Base-by-base conservation (phyloP, 2,113 vertebrate genomes). In the Rhadina sibilatrix region DNA sequence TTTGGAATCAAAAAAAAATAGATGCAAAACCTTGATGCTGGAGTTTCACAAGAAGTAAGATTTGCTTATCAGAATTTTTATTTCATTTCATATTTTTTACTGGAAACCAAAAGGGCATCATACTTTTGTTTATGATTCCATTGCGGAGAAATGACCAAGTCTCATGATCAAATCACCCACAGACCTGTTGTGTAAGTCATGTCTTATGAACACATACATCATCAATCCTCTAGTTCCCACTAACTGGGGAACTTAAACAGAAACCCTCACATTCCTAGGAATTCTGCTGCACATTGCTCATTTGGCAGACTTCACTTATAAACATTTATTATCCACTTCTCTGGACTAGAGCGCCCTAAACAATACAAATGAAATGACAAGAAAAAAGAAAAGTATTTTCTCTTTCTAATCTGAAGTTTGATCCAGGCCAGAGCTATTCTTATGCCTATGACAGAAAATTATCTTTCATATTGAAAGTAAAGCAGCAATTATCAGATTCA, bases 21-120 rank as follows among this genome's bases (percentile, higher is more conserved):
- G 0, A 2, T 59, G 27, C 23, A 80, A 66, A 69, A 57, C 2
- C 5, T 17, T 4, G 3, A 70, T 30, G 20, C 13, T 56, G 19
- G 10, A 68, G 30, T 54, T 94, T 46, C 56, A 42, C 5, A 59
- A 33, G 38, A 50, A 60, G 23, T 50, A 19, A 23, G 5, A 5
- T 53, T 66, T 77, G 7, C 20, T 56, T 78, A 30, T 22, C 2
- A 11, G 37, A 1, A 20, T 61, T 92, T 76, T 83, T n/a, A 49
- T 69, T 90, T 60, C 22, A 68, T 19, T 44, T 86, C 4, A 3
- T 77, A 10, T 40, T 74, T 93, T n/a, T 4, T 28, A 53, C 53
- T 28, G 28, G 81, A 79, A 92, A 19, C 4, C 17, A 23, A n/a
- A 89, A 91, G 22, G 10, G 8, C 24, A 57, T 75, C 14, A 12